Percentiles rank a stretch among this genome's conserved stretches.
These are phyloP conservation scores for Apoda limacodes DNA, from an alignment of 2,888 invertebrate species.

Conservation along the genomic window DNA sequence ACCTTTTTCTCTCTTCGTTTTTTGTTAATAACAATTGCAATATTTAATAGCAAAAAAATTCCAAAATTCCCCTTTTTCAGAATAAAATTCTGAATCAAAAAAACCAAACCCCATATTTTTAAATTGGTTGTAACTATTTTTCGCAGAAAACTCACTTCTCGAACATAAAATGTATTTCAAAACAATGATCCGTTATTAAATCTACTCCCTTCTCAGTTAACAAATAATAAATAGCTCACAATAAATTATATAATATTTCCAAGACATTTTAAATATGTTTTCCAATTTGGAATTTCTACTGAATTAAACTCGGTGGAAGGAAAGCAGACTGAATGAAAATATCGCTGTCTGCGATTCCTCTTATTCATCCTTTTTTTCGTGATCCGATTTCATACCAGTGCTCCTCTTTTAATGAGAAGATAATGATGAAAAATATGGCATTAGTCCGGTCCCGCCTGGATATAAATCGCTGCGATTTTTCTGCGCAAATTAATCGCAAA, in stretches of 20 bases:
- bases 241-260: constrained; percentile 22
- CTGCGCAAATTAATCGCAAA: constrained; percentile 9
- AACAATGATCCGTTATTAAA: too few species aligned
- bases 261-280: constrained; percentile 15
- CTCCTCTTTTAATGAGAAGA: constrained; percentile 59
- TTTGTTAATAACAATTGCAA: too few species aligned
- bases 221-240: too few species aligned
- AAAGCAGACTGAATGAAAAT: constrained; percentile 25
- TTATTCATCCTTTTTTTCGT: constrained; percentile 19
- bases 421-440: constrained; percentile 48
- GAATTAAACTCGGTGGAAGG: constrained; percentile 15
- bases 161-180: too few species aligned
- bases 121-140: too few species aligned
- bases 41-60: too few species aligned
- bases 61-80: too few species aligned
- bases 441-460: constrained; percentile 28
- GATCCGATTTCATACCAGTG: constrained; percentile 35
- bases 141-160: too few species aligned
- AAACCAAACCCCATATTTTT: too few species aligned
- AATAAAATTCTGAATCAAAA: too few species aligned
- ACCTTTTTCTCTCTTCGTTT: too few species aligned
- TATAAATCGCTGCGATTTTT: constrained; percentile 40
- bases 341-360: constrained; percentile 11
- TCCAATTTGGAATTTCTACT: constrained; percentile 20
- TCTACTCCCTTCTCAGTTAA: too few species aligned